Evolutionary conservation across 2,113 vertebrate genomes (phyloP).

Genomic region (Casuarius casuarius): DNA sequence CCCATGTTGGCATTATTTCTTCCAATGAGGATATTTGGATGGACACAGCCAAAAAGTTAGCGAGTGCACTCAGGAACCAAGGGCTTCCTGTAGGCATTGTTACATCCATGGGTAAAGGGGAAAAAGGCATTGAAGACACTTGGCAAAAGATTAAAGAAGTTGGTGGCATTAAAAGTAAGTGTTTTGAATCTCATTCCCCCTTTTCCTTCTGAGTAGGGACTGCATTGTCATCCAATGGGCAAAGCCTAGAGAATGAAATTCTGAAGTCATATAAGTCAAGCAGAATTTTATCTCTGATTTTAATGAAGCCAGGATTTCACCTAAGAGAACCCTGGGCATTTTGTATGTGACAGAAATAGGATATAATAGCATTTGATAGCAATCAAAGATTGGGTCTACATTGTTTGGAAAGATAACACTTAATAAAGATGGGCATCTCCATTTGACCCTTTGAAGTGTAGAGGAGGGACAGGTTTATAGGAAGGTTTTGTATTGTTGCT

Average conservation of each 20-base stretch:
- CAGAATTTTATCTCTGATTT: background rate
- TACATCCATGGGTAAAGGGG: constrained; percentile 74
- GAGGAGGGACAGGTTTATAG: background rate
- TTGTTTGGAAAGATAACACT: background rate
- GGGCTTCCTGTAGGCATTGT: constrained; percentile 85
- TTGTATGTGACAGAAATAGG: background rate
- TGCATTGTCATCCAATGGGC: background rate
- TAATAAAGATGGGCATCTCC: fast-evolving
- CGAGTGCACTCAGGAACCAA: constrained; percentile 77
- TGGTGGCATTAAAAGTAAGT: constrained; percentile 85
- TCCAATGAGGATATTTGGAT: constrained; percentile 89
- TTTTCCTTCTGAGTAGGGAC: background rate
- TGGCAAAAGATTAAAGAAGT: constrained; percentile 79
- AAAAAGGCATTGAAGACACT: constrained; percentile 75
- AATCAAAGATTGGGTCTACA: background rate
- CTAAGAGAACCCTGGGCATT: background rate
- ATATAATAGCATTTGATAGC: background rate
- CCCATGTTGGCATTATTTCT: constrained; percentile 86
- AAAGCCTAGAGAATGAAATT: background rate
- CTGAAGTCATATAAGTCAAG: background rate
- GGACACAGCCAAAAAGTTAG: constrained; percentile 82
- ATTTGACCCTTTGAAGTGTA: background rate
- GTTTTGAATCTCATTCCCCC: background rate
- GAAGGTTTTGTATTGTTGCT: background rate
- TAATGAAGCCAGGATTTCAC: background rate